Base-by-base conservation (phyloP, 2,888 invertebrate species). In the Cyaniris semiargus region DNA sequence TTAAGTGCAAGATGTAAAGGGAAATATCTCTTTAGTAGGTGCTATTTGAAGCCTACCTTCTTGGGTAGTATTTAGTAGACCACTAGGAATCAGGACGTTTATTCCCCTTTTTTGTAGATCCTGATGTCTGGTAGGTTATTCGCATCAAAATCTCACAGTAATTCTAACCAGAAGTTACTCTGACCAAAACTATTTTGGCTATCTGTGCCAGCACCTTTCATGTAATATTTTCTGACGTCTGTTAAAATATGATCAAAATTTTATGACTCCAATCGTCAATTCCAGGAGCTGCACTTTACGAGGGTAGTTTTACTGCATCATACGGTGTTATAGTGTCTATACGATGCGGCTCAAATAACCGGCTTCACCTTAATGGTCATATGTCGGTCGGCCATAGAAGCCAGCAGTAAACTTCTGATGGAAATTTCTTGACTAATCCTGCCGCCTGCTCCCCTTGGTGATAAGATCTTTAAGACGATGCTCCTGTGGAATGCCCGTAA, bases 181-280 rank as follows among this genome's bases (percentile, higher is more conserved):
- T 5, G 15, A 10, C 15, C 1, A 15, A 27, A 15, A 15, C 13
- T 27, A 15, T 27, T 6, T 66, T 15, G 6, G 66, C 18, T 27
- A 31, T 27, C 27, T 66, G 27, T 66, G 1, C 27, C 66, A 66
- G 15, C 66, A 31, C 31, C 66, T 66, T 18, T 66, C 5, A 0
- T 13, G 5, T 66, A 15, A 66, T 66, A 66, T 66, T 66, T 31
- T 66, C 66, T 66, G 66, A 66, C 27, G 66, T 21, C 27, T 31
- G 66, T 66, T 66, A 66, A 66, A 66, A 66, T 66, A 66, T 60
- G 60, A 60, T 66, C 66, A 27, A 66, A 66, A 66, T 6, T 66
- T 66, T 66, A 66, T 15, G 66, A 31, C 13, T 66, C 27, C 66
- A 15, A 66, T 66, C 66, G 66, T 66, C 66, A 66, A 27, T 66